Base-by-base conservation (phyloP, 2,113 vertebrate species). In the Passerina amoena region DNA sequence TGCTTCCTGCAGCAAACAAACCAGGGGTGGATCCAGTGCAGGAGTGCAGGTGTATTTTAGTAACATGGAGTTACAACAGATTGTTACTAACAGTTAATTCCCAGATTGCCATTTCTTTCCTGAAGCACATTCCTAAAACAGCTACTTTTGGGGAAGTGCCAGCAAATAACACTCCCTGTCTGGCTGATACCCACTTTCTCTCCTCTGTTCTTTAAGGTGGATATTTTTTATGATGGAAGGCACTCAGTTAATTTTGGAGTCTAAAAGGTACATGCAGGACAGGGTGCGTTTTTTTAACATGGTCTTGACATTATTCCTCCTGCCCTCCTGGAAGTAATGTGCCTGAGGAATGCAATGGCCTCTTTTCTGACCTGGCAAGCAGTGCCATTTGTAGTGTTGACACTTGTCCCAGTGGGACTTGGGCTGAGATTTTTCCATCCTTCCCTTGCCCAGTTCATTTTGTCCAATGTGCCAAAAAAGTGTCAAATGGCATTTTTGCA, bases 371-470 rank as follows among this genome's bases (percentile, higher is more conserved):
- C 82, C 90, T 94, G 92, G 90, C 93, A 88, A 68, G 88, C 82
- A 56, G 47, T 92, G 90, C 51, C 85, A 40, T 69, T 80, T 88
- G 78, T 35, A 87, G 82, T 78, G 90, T 86, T 95, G 93, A 92
- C 86, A 86, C 69, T 96, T 81, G 82, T 92, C 85, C 93, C 94
- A 80, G 54, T 91, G 93, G 82, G 87, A 93, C 63, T 86, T n/a
- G 2, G 94, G 76, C 68, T 95, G 93, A 93, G 87, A 92, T 90
- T 94, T 92, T 96, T 96, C 90, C 88, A 71, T 86, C 78, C 38
- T 88, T 92, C 64, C 76, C 71, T 93, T 86, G 93, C 92, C 90
- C 81, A 66, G 68, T 92, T 95, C 30, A 71, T 92, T 97, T 88
- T 78, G 56, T 77, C 44, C 28, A 64, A 60, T 12, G 3, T 83